A percentile compares a stretch with the other conserved stretches of the same genome.
Conservation (phyloP, 2,797 vertebrate species). For the Adrianichthys oophorus region DNA sequence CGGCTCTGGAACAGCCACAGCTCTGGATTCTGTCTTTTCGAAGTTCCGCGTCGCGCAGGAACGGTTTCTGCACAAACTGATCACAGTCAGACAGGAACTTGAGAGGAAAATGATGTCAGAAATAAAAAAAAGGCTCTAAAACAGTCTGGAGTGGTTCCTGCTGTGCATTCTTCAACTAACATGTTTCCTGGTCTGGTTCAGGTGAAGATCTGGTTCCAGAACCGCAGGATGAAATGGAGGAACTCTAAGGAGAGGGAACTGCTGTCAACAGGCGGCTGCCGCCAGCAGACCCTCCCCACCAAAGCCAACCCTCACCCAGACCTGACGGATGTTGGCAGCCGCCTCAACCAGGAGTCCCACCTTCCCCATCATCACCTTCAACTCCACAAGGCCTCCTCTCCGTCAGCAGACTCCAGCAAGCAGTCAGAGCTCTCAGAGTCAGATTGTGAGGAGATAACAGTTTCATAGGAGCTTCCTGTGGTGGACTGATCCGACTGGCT, state of each 20-base stretch:
- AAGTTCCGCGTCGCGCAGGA: no score
- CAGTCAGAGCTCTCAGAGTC: constrained; percentile 90
- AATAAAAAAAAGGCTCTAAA: no score
- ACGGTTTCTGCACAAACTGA: no score
- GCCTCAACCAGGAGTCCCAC: constrained; percentile 63
- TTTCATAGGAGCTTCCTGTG: constrained; percentile 63
- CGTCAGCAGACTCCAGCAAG: constrained; percentile 81
- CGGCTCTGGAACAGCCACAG: no score
- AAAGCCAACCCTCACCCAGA: constrained; percentile 96
- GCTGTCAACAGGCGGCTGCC: constrained; percentile 91
- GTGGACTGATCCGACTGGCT: constrained; percentile 11
- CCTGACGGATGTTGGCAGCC: constrained; percentile 92
- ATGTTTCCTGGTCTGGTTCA: constrained; percentile 45
- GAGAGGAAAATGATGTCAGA: no score
- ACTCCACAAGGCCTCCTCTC: constrained; percentile 70
- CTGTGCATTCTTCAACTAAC: no score
- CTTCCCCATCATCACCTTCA: constrained; percentile 55
- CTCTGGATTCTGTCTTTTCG: no score
- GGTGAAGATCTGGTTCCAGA: constrained; percentile 99
- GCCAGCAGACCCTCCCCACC: constrained; percentile 96
- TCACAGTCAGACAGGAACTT: no score
- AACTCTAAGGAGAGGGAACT: constrained; percentile 98
- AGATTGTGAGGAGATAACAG: constrained; percentile 90
- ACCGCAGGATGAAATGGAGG: constrained; percentile 98
- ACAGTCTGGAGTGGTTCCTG: no score